A percentile compares a stretch with the other conserved stretches of the same genome.
Conservation (phyloP, 2,888 invertebrate genomes). For the Diarsia dahlii region DNA sequence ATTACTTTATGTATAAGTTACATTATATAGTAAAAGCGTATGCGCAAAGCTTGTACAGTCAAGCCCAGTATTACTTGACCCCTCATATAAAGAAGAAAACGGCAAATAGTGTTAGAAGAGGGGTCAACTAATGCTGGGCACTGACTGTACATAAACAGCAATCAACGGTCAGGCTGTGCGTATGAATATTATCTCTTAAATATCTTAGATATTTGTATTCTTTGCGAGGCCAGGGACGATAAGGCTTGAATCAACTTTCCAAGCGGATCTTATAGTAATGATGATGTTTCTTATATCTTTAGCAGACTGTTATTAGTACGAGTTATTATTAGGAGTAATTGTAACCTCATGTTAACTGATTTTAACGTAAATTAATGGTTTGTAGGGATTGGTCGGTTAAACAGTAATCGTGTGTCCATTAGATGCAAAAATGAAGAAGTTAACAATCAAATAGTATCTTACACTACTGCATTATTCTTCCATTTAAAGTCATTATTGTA, state of each 20-base stretch:
- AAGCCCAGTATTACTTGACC: no score
- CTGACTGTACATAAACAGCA: constrained; percentile 9
- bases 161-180: constrained; percentile 12
- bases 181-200: constrained; percentile 51
- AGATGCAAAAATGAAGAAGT: background rate
- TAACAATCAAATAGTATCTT: background rate
- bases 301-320: background rate
- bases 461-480: background rate
- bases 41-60: constrained; percentile 29
- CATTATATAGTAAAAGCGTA: constrained; percentile 35
- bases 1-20: constrained; percentile 38
- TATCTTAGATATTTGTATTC: constrained; percentile 42
- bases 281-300: constrained; percentile 4
- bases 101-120: no score
- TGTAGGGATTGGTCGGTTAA: background rate
- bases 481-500: background rate
- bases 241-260: constrained; percentile 40
- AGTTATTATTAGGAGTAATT: background rate
- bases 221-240: constrained; percentile 47
- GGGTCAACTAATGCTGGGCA: no score
- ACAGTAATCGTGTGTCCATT: background rate
- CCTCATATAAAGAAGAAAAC: no score
- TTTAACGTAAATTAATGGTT: background rate
- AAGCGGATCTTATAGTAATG: constrained; percentile 40
- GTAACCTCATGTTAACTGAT: background rate